Evolutionary conservation across 2,113 vertebrate genomes (phyloP).

Genomic region (Brachyistius frenatus): DNA sequence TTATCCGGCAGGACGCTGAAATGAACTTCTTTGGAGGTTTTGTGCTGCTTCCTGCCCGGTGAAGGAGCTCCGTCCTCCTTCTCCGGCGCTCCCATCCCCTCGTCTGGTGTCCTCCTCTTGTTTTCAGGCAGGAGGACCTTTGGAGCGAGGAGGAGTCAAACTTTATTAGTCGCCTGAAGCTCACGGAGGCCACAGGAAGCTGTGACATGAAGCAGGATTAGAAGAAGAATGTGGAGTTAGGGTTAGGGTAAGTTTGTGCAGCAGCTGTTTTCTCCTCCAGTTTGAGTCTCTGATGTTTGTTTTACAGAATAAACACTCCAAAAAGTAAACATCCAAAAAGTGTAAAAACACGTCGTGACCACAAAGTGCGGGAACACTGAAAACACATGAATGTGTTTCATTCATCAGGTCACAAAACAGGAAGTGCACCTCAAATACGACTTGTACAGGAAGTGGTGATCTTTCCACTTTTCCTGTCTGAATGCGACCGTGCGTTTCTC

Average conservation of each 20-base stretch:
- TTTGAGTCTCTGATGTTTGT: slow-evolving; percentile 34
- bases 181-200: slow-evolving; percentile 38
- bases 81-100: slow-evolving; percentile 50
- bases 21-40: slow-evolving; percentile 78
- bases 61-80: slow-evolving; percentile 14
- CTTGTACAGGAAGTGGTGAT: too few species aligned
- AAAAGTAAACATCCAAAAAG: too few species aligned
- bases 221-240: slow-evolving; percentile 55
- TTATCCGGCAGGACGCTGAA: slow-evolving; percentile 80
- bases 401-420: too few species aligned
- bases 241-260: too few species aligned
- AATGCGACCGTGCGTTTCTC: too few species aligned
- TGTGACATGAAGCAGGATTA: slow-evolving; percentile 46
- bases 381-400: too few species aligned
- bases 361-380: background rate
- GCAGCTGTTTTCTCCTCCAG: background rate
- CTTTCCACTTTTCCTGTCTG: too few species aligned
- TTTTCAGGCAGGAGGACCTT: slow-evolving; percentile 85
- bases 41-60: slow-evolving; percentile 33
- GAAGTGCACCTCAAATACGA: too few species aligned
- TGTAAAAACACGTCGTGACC: too few species aligned
- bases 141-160: slow-evolving; percentile 77
- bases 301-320: slow-evolving; percentile 34
- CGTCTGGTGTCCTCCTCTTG: slow-evolving; percentile 16
- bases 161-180: slow-evolving; percentile 59